These are phyloP conservation scores for Stenchaetothrips biformis DNA, from an alignment of 2,888 invertebrate genomes.

Conservation along the genomic window DNA sequence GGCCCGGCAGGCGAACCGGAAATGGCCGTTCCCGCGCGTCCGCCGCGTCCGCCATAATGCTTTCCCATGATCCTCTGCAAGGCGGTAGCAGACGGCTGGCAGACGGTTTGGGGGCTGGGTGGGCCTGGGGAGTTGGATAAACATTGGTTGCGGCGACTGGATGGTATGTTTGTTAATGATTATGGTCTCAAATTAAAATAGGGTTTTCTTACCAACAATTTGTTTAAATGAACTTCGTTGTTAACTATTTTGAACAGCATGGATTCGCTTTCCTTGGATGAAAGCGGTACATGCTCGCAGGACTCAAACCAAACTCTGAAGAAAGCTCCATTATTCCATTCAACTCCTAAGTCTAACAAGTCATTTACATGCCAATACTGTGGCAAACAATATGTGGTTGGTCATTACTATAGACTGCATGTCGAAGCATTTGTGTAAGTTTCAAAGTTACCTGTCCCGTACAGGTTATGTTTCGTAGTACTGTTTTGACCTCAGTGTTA, in stretches of 20 bases:
- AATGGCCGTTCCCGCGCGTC: no score
- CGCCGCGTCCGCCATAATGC: no score
- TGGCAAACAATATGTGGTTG: background rate
- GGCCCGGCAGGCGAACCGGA: no score
- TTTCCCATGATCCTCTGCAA: no score
- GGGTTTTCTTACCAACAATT: background rate
- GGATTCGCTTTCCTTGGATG: background rate
- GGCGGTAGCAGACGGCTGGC: no score
- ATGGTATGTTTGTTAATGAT: background rate
- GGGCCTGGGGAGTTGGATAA: background rate
- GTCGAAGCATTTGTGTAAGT: background rate
- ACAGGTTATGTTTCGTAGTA: background rate
- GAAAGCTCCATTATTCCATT: background rate
- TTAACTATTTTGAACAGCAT: background rate
- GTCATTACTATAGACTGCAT: background rate
- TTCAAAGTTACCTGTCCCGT: background rate
- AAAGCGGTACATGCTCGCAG: background rate
- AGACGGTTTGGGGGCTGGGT: background rate
- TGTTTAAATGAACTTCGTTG: background rate
- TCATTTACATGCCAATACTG: background rate
- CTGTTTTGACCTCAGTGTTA: background rate
- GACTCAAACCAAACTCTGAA: background rate
- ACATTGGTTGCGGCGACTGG: background rate
- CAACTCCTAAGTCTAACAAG: background rate
- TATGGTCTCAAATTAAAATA: background rate